Base-by-base conservation (phyloP, 2,797 vertebrate species). In the Hippoglossus hippoglossus region DNA sequence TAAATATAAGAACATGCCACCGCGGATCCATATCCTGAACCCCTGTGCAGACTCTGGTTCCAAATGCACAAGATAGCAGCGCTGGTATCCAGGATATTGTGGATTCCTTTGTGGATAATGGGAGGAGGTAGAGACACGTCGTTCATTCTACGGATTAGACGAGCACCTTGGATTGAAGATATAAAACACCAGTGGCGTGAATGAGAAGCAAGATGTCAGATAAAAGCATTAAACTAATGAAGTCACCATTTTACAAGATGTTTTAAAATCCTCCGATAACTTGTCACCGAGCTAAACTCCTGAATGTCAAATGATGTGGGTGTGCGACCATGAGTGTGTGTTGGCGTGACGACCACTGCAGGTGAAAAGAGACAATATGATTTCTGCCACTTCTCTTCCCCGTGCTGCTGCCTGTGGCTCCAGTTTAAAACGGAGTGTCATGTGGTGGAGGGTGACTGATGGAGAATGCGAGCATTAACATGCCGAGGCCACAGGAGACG, bases 401-500 rank as follows among this genome's bases (percentile, higher is more conserved):
- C 51, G 34, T 34, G 63, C 73, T 50, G 24, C 77, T 79, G 87
- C 85, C 87, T 71, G 65, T 88, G 86, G 70, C 79, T 83, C 34
- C 46, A 21, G 63, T 71, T 69, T 60, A 71, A 84, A 80, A 87
- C 84, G 72, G 80, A 86, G 79, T 85, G 85, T 85, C 86, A 77
- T 74, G 76, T 78, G 80, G 75, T 77, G 69, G 84, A 74, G 76
- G 72, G 73, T 91, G 87, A 89, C 81, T 88, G 87, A 92, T 90
- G 82, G 84, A 89, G 81, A 88, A 77, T 77, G 84, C 82, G 70
- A 59, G 82, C 89, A 89, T 92, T 91, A 92, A 84, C 86, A 84
- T 87, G 84, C 79, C 69, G 80, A 85, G 82, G 88, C 89, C 87
- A 83, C 80, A 73, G 82, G 88, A 92, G 92, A 91, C 69, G 71